phyloP scores from a whole-genome alignment of 1,140 invertebrate genomes.

The Drosophila punjabiensis region DNA sequence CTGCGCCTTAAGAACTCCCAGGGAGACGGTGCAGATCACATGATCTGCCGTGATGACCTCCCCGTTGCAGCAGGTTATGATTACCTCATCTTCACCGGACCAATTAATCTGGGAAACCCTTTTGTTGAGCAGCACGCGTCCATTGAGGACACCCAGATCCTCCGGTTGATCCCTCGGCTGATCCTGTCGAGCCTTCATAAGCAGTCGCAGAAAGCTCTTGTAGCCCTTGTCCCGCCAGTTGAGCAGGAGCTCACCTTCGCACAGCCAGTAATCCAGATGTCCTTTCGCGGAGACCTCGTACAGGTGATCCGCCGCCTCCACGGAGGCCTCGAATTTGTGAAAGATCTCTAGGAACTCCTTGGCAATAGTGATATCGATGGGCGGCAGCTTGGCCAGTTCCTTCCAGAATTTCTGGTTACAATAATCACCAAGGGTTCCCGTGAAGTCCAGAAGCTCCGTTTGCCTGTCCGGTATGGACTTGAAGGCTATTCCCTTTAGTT shows the following conservation, averaged over 20 bases:
- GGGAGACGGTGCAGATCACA: slow-evolving; percentile 89
- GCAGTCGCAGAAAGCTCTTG: slow-evolving; percentile 87
- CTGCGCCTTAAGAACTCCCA: slow-evolving; percentile 90
- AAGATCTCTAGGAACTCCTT: slow-evolving; percentile 86
- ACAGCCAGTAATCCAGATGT: slow-evolving; percentile 87
- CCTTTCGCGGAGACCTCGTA: slow-evolving; percentile 87
- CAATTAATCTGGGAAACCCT: slow-evolving; percentile 86
- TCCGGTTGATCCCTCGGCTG: neutral
- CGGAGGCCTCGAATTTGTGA: slow-evolving; percentile 86
- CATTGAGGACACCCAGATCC: slow-evolving; percentile 65
- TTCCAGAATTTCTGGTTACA: slow-evolving; percentile 82
- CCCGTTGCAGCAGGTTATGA: slow-evolving; percentile 87
- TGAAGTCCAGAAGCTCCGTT: slow-evolving; percentile 64
- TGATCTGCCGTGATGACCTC: slow-evolving; percentile 87
- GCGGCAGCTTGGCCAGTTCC: slow-evolving; percentile 58
- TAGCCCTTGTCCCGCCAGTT: slow-evolving; percentile 89
- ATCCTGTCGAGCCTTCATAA: slow-evolving; percentile 83
- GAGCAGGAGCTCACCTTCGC: slow-evolving; percentile 87
- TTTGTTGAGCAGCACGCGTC: slow-evolving; percentile 85
- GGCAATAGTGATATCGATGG: slow-evolving; percentile 67
- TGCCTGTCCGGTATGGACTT: slow-evolving; percentile 66
- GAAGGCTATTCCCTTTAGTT: slow-evolving; percentile 63
- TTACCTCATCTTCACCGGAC: slow-evolving; percentile 49
- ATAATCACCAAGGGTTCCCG: slow-evolving; percentile 86
- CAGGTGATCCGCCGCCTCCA: slow-evolving; percentile 88